Percentiles rank a stretch among this genome's conserved stretches.
Conservation (phyloP, 2,113 vertebrate genomes). For the Urocynchramus pylzowi region DNA sequence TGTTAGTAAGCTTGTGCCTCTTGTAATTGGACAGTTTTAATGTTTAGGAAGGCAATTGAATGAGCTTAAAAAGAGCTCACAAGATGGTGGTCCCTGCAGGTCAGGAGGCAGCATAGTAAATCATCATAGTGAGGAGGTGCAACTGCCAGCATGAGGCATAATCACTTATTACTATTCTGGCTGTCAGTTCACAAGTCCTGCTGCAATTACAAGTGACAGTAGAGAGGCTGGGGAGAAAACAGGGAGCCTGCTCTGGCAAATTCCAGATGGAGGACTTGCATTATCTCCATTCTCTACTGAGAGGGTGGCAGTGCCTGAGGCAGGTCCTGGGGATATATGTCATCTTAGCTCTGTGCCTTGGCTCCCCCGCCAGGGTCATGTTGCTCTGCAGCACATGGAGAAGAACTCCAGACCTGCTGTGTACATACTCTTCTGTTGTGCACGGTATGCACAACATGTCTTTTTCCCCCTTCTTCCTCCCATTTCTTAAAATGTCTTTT, state of each 20-base stretch:
- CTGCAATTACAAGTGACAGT: background rate
- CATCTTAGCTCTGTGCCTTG: background rate
- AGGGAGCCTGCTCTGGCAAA: background rate
- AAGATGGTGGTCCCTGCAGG: slow-evolving; percentile 13
- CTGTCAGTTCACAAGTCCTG: background rate
- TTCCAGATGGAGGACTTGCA: background rate
- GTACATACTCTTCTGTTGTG: background rate
- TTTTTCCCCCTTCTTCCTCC: rapidly evolving
- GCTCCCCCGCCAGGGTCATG: background rate
- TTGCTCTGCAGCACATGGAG: rapidly evolving
- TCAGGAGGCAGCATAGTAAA: background rate
- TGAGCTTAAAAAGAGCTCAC: background rate
- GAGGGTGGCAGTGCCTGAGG: background rate
- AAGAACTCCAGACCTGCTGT: background rate
- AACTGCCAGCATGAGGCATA: background rate
- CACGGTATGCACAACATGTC: background rate
- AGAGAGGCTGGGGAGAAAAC: background rate
- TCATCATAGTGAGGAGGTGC: background rate
- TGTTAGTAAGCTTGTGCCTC: background rate
- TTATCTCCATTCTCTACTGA: background rate
- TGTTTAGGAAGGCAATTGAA: background rate
- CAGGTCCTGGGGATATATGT: background rate
- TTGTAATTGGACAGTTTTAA: background rate
- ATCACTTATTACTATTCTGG: background rate
- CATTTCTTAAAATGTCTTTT: background rate